Evolutionary conservation across 2,797 vertebrate species (phyloP).

Genomic region (Ctenopoma multispine): DNA sequence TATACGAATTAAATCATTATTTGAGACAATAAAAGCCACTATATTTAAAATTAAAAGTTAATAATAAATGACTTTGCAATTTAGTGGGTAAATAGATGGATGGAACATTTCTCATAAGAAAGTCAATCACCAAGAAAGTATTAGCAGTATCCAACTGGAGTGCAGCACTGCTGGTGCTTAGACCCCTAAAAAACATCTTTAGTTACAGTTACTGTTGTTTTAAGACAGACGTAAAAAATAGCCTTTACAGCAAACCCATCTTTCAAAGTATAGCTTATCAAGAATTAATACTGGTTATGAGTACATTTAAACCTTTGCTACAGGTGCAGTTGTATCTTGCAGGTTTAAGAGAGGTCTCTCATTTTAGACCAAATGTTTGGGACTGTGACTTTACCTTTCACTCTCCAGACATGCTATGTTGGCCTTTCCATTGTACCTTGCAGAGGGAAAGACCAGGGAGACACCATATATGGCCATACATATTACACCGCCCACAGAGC

Average conservation of each 20-base stretch:
- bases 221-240: not conserved
- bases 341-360: not conserved
- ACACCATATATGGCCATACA: constrained; percentile 84
- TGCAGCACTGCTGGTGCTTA: too few species aligned
- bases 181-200: too few species aligned
- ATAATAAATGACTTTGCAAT: too few species aligned
- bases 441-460: constrained; percentile 85
- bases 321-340: not conserved
- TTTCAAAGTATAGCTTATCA: not conserved
- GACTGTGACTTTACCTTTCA: constrained; percentile 86
- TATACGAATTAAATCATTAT: too few species aligned
- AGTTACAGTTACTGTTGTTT: too few species aligned
- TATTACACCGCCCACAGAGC: constrained; percentile 88
- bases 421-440: constrained; percentile 85
- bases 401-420: constrained; percentile 84
- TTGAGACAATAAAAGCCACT: too few species aligned
- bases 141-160: too few species aligned
- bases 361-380: too few species aligned
- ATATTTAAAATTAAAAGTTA: too few species aligned
- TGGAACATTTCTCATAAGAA: too few species aligned
- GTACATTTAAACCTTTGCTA: not conserved
- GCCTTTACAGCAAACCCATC: not conserved
- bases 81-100: too few species aligned
- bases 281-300: not conserved
- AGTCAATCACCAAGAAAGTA: too few species aligned